phyloP scores from a whole-genome alignment of 2,888 invertebrate species.

The Entomobrya proxima region DNA sequence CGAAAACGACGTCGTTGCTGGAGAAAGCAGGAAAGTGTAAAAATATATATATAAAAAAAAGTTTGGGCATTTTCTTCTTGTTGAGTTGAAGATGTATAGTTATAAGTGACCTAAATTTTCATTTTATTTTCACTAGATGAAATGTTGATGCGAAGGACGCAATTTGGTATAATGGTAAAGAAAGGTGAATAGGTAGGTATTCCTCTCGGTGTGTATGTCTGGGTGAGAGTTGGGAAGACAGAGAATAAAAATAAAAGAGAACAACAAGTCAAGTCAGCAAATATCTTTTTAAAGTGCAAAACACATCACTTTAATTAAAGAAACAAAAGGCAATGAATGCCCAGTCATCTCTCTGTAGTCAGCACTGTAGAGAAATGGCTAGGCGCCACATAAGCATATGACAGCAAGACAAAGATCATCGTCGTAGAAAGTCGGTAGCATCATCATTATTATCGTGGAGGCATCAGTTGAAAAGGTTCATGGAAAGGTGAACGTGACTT shows the following conservation, averaged over 20 bases:
- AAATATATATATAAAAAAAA: not conserved
- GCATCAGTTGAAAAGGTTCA: too few species aligned
- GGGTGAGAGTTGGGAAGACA: not conserved
- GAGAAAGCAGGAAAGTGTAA: not conserved
- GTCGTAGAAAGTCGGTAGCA: constrained; percentile 20
- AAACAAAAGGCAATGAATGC: constrained; percentile 35
- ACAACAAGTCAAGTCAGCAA: constrained; percentile 9
- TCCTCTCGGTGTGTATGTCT: not conserved
- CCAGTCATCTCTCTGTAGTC: not conserved
- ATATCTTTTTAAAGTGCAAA: constrained; percentile 29
- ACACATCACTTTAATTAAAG: constrained; percentile 30
- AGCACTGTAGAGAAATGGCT: not conserved
- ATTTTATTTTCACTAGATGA: constrained; percentile 1
- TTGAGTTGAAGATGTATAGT: constrained; percentile 12
- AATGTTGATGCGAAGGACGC: not conserved
- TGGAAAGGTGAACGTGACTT: not conserved
- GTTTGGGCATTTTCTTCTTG: not conserved
- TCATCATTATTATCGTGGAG: not conserved
- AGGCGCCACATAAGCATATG: not conserved
- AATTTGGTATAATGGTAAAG: not conserved
- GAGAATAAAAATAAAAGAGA: not conserved
- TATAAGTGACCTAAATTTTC: constrained; percentile 31
- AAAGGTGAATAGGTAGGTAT: not conserved
- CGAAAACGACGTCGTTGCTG: not conserved
- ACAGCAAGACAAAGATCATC: not conserved